Evolutionary conservation across 2,113 vertebrate genomes (phyloP), one percentile per base, ranked within the genome.

Genomic region (Pedionomus torquatus): DNA sequence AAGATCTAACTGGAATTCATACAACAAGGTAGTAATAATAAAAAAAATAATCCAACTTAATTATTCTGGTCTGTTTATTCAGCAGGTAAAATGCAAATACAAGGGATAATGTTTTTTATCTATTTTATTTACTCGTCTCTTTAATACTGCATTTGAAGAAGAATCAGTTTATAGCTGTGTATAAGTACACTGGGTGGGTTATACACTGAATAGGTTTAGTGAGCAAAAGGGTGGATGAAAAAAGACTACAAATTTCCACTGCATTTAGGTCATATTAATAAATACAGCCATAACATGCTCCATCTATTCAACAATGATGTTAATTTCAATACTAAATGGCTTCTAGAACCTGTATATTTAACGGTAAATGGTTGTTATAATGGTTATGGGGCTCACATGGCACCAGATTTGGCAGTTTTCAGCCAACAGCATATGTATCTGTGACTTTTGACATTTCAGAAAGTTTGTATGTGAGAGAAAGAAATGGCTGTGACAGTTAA

Each of bases 231-330:
- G 61, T 44, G 10, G 19, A 87, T 61, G 33, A 89, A 94, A 76
- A 64, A 64, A 72, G 33, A 28, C 52, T 78, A 57, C 24, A 84
- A 79, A 93, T 70, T 43, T 85, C 48, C 76, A 78, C 52, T 92
- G 57, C 57, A 90, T 70, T 94, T 83, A 87, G 69, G 61, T 41
- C 87, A 8, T 49, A 75, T 83, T 94, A 95, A 96, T 84, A 87
- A 87, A 90, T 89, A 71, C 2, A 89, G 44, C 35, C 43, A 30
- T 88, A 94, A 79, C 15, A 68, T 68, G 61, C 64, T 71, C 31
- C 52, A 92, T 89, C 83, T 94, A 58, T 81, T 89, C 54, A 71
- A 95, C 39, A 90, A 49, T 19, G 10, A 83, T 48, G 35, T 17
- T 89, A 84, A 93, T 82, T 92, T 91, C 61, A 69, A 37, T 33